phyloP scores from a whole-genome alignment of 2,888 invertebrate species.

The Busseola fusca region DNA sequence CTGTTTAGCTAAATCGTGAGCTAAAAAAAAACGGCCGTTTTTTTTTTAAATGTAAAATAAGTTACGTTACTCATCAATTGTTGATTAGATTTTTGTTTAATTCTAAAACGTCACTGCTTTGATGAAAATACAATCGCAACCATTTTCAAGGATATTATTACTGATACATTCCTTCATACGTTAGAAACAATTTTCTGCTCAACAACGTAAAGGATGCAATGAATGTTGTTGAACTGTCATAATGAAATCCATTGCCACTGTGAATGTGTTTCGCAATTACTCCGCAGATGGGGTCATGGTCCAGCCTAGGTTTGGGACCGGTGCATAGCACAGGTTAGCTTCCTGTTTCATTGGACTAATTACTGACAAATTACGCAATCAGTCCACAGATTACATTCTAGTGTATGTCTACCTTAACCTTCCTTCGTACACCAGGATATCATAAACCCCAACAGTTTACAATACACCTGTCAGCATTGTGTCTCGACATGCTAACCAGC shows the following conservation, averaged over 20 bases:
- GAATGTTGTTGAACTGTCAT: not conserved
- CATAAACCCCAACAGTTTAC: constrained; percentile 69
- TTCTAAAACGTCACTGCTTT: not conserved
- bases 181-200: not conserved
- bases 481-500: constrained; percentile 70
- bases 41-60: too few species aligned
- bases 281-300: not conserved
- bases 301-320: not conserved
- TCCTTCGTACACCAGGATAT: constrained; percentile 56
- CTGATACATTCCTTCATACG: not conserved
- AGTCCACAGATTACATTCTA: not conserved
- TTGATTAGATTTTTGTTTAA: not conserved
- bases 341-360: not conserved
- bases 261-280: not conserved
- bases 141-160: not conserved
- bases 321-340: not conserved
- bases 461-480: constrained; percentile 69
- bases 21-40: too few species aligned
- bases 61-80: not conserved
- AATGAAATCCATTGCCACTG: not conserved
- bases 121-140: not conserved
- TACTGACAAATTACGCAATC: not conserved
- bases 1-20: too few species aligned
- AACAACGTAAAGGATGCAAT: not conserved
- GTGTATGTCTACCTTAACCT: constrained; percentile 24